A percentile compares a stretch with the other conserved stretches of the same genome.
Conservation (phyloP, 2,797 vertebrate genomes). For the Hyperoplus immaculatus region DNA sequence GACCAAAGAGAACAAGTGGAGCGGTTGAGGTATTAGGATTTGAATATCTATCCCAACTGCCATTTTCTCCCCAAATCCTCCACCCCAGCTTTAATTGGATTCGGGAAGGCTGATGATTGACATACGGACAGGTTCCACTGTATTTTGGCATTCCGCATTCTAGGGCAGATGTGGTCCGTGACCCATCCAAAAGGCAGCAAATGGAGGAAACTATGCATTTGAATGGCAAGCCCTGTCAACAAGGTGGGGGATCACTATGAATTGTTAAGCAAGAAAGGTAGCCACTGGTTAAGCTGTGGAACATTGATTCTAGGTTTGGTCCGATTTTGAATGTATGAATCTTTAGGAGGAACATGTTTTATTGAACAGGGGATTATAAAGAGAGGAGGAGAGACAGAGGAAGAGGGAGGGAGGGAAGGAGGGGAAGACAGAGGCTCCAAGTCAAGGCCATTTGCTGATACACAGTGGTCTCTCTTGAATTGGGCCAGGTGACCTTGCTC, state of each 20-base stretch:
- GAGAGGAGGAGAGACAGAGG: slow-evolving; percentile 21
- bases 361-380: slow-evolving; percentile 49
- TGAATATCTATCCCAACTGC: too few relatives aligned
- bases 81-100: slow-evolving; percentile 61
- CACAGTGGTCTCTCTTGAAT: slow-evolving; percentile 62
- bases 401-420: neutral
- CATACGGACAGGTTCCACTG: slow-evolving; percentile 42
- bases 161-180: slow-evolving; percentile 29
- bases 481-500: slow-evolving; percentile 74
- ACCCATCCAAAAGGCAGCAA: slow-evolving; percentile 45
- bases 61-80: too few relatives aligned
- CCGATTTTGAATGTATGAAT: slow-evolving; percentile 37
- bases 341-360: slow-evolving; percentile 46
- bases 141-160: slow-evolving; percentile 53
- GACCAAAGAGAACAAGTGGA: too few relatives aligned
- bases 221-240: slow-evolving; percentile 35
- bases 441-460: slow-evolving; percentile 71
- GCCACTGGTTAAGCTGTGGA: slow-evolving; percentile 7
- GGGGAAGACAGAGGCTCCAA: slow-evolving; percentile 31
- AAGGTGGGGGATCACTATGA: slow-evolving; percentile 16
- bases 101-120: slow-evolving; percentile 58
- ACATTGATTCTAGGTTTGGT: slow-evolving; percentile 37
- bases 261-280: slow-evolving; percentile 11
- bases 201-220: slow-evolving; percentile 29
- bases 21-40: too few relatives aligned